A percentile compares a stretch with the other conserved stretches of the same genome.
Evolutionary conservation across 2,113 vertebrate genomes (phyloP).

Genomic region (Clarias batrachus): DNA sequence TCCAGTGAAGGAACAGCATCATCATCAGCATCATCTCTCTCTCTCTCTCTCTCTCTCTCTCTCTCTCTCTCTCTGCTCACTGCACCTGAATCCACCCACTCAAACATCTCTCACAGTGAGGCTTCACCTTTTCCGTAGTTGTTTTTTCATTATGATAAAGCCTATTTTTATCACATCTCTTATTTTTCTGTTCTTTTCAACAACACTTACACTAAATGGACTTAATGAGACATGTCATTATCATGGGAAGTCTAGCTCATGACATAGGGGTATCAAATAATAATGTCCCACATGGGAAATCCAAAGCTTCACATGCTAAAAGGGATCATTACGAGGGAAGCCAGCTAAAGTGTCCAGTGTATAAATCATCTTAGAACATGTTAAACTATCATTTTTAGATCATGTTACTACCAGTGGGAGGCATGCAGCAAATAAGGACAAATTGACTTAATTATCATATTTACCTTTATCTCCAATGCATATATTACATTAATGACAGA

Average conservation of each 20-base stretch:
- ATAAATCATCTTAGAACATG: constrained; percentile 42
- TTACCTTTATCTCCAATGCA: background rate
- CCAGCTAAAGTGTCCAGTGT: constrained; percentile 36
- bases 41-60: background rate
- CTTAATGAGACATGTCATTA: constrained; percentile 24
- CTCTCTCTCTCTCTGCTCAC: background rate
- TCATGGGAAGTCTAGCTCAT: constrained; percentile 5
- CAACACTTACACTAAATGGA: background rate
- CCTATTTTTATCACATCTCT: background rate
- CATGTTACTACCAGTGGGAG: background rate
- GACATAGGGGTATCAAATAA: constrained; percentile 26
- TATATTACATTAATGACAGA: background rate
- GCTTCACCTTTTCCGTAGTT: constrained; percentile 1
- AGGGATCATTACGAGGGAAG: constrained; percentile 39
- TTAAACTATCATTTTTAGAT: background rate
- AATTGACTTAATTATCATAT: constrained; percentile 5
- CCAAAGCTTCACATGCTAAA: constrained; percentile 25
- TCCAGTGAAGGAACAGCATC: constrained; percentile 22
- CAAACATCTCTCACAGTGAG: constrained; percentile 10
- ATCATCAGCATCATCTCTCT: no score
- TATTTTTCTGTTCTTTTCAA: background rate
- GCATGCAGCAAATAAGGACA: constrained; percentile 9
- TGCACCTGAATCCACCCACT: constrained; percentile 5
- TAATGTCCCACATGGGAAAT: constrained; percentile 43
- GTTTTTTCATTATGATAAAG: constrained; percentile 11